phyloP scores from a whole-genome alignment of 2,113 vertebrate genomes.

The Tiliqua scincoides region DNA sequence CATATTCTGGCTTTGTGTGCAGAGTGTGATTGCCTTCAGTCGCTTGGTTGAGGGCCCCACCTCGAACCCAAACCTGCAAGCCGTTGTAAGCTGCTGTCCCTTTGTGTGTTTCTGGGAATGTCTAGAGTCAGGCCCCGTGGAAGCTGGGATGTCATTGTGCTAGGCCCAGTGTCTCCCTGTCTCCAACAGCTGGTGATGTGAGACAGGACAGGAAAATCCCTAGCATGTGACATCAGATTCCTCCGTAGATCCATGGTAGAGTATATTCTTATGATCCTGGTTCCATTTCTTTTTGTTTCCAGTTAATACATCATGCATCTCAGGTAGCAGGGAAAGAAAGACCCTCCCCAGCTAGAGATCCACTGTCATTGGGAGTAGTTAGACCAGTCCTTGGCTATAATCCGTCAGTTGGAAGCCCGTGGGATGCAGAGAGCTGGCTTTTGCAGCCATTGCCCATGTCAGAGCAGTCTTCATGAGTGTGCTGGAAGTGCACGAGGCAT shows the following conservation, averaged over 20 bases:
- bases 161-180: not conserved
- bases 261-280: not conserved
- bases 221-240: not conserved
- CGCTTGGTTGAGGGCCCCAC: not conserved
- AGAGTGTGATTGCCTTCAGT: not conserved
- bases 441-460: not conserved
- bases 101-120: not conserved
- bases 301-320: not conserved
- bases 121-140: not conserved
- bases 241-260: too few relatives aligned
- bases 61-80: not conserved
- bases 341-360: not conserved
- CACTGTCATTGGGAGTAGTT: not conserved
- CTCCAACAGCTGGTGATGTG: not conserved
- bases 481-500: not conserved
- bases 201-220: not conserved
- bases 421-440: too few relatives aligned
- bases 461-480: not conserved
- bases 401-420: too few relatives aligned
- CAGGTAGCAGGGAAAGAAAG: not conserved
- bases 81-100: not conserved
- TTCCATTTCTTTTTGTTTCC: not conserved
- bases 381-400: too few relatives aligned
- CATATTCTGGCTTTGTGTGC: not conserved
- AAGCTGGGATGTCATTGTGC: not conserved